Percentiles rank a stretch among this genome's conserved stretches.
Conservation (phyloP, 2,888 invertebrate species). For the Tetanocera ferruginea region DNA sequence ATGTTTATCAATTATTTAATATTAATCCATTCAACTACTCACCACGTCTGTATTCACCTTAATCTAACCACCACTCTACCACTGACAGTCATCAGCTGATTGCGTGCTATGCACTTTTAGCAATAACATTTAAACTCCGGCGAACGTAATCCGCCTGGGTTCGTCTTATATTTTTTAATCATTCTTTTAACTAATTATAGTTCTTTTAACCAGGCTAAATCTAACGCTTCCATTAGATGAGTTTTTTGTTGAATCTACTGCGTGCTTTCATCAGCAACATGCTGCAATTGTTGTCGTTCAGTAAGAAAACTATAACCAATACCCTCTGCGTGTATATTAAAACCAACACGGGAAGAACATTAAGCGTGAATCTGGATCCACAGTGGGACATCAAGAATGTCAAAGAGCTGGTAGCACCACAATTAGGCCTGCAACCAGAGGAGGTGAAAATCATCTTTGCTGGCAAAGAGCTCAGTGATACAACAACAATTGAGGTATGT, state of each 20-base stretch:
- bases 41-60: neutral
- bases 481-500: conserved; percentile 76
- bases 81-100: conserved; percentile 29
- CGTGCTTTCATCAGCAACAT: conserved; percentile 74
- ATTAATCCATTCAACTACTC: neutral
- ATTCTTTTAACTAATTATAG: neutral
- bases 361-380: conserved; percentile 79
- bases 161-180: conserved; percentile 1
- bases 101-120: neutral
- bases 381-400: conserved; percentile 82
- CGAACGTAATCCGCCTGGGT: neutral
- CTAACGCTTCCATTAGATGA: conserved; percentile 68
- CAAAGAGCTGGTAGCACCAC: conserved; percentile 79
- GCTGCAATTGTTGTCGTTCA: conserved; percentile 75
- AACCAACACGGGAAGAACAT: conserved; percentile 77
- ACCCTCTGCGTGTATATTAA: conserved; percentile 78
- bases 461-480: conserved; percentile 82
- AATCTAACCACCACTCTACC: neutral
- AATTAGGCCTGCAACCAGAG: conserved; percentile 76
- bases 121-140: neutral
- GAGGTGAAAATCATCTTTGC: conserved; percentile 85
- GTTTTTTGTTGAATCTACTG: conserved; percentile 73
- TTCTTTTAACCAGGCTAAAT: neutral
- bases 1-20: neutral
- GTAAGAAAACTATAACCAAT: conserved; percentile 74